These are phyloP conservation scores for Nymphalis c-album DNA, from an alignment of 2,888 invertebrate genomes.

Conservation along the genomic window DNA sequence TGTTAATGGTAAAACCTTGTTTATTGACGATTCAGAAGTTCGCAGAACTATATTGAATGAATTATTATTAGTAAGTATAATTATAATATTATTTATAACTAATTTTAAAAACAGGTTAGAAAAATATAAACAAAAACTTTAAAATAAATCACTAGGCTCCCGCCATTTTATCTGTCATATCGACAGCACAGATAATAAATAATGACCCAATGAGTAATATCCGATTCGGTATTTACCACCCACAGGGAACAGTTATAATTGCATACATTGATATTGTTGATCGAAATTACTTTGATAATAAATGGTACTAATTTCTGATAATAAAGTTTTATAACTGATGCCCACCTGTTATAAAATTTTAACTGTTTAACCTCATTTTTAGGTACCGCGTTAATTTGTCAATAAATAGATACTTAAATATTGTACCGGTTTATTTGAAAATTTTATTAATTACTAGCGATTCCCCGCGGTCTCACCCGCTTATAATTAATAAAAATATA, in stretches of 20 bases:
- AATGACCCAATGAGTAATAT: slow-evolving; percentile 29
- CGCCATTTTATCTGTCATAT: slow-evolving; percentile 30
- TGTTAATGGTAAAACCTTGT: too few species aligned
- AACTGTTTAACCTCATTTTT: neutral
- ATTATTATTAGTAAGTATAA: neutral
- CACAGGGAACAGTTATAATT: slow-evolving; percentile 29
- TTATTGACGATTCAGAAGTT: neutral
- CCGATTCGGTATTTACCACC: slow-evolving; percentile 22
- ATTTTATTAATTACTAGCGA: too few species aligned
- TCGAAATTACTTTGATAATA: slow-evolving; percentile 21
- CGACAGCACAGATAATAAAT: slow-evolving; percentile 32
- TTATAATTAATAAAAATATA: too few species aligned
- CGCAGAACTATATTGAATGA: neutral
- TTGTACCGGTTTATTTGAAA: too few species aligned
- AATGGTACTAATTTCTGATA: slow-evolving; percentile 2
- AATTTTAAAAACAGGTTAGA: neutral
- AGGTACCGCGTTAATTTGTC: neutral
- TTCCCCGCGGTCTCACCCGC: too few species aligned
- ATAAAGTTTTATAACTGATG: slow-evolving; percentile 14
- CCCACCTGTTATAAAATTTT: neutral
- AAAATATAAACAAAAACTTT: slow-evolving; percentile 1
- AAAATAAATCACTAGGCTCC: slow-evolving; percentile 21
- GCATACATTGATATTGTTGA: slow-evolving; percentile 23
- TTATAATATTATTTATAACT: neutral
- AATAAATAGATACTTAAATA: neutral